Base-by-base conservation (phyloP, 2,888 invertebrate species). In the Criorhina ranunculi region DNA sequence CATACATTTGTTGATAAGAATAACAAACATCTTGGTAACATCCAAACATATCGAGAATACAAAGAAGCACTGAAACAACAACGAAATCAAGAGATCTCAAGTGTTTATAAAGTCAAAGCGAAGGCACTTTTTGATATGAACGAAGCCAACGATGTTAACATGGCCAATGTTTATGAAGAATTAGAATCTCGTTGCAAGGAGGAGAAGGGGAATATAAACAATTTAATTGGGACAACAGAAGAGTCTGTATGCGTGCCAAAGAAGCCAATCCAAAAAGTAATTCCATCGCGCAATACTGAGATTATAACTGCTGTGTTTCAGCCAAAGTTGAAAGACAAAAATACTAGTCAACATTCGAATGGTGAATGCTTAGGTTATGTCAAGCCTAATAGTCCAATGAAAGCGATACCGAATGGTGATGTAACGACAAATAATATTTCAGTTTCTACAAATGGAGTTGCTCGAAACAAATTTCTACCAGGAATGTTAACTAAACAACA, bases 21-120 rank as follows among this genome's bases (percentile, higher is more conserved):
- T 37, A 90, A 89, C 78, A 91, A 91, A 86, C 89, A 89, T 72
- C 88, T 91, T 31, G 90, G 88, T 60, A 91, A 90, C 86, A 89
- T 92, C 85, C 92, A 92, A 88, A 92, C 92, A 40, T 92, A 92
- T 88, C 91, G 96, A 92, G 97, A 97, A 93, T 97, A 97, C 93
- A 97, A 97, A 93, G 97, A 97, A 93, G 97, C 97, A 77, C 92
- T 97, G 90, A 95, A 96, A 91, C 96, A 96, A 89, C 97, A 97
- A 91, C 94, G 97, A 88, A 95, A 95, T 86, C 96, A 95, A 92
- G 96, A 96, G 90, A 93, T 93, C 55, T 93, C 93, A 60, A 93
- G 93, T 86, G 94, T 96, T 79, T 96, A 96, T 91, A 94, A 70
- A 92, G 93, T 64, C 88, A 93, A 91, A 91, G 93, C 76, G 55